These are phyloP conservation scores for Noctua comes DNA, from an alignment of 2,888 invertebrate species.

Conservation along the genomic window DNA sequence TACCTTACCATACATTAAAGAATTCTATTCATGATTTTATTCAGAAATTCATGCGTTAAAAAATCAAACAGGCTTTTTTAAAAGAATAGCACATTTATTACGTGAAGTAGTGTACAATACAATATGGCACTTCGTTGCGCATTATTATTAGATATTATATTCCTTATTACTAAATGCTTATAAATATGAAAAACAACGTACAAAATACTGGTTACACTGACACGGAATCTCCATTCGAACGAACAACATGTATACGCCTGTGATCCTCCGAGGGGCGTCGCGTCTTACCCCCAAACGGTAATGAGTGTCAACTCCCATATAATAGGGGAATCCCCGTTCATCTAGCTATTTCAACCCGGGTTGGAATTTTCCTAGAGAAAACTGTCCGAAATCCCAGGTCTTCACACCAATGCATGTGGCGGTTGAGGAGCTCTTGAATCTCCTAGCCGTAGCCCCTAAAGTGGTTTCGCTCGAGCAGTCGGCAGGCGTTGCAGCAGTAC, in stretches of 20 bases:
- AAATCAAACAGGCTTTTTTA: conserved; percentile 9
- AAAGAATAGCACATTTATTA: conserved; percentile 75
- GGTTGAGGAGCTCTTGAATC: neutral
- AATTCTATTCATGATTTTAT: neutral
- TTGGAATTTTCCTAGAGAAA: conserved; percentile 15
- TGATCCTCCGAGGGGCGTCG: conserved; percentile 32
- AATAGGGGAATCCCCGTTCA: conserved; percentile 11
- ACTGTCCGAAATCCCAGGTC: conserved; percentile 11
- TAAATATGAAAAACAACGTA: conserved; percentile 75
- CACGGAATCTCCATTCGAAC: conserved; percentile 60
- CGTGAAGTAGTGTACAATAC: conserved; percentile 78
- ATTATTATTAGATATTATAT: conserved; percentile 67
- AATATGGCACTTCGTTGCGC: conserved; percentile 86
- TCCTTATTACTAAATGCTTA: conserved; percentile 67
- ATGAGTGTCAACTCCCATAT: conserved; percentile 16
- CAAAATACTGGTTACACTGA: conserved; percentile 83
- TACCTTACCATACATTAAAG: neutral
- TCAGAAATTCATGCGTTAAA: neutral
- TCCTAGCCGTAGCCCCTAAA: conserved; percentile 63
- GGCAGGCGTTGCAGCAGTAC: conserved; percentile 91
- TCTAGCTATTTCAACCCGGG: neutral
- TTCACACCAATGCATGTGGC: conserved; percentile 9
- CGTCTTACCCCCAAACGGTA: conserved; percentile 12
- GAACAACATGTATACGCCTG: conserved; percentile 47
- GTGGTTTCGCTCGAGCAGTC: conserved; percentile 67